phyloP scores from a whole-genome alignment of 2,888 invertebrate species.

The Limenitis arthemis region DNA sequence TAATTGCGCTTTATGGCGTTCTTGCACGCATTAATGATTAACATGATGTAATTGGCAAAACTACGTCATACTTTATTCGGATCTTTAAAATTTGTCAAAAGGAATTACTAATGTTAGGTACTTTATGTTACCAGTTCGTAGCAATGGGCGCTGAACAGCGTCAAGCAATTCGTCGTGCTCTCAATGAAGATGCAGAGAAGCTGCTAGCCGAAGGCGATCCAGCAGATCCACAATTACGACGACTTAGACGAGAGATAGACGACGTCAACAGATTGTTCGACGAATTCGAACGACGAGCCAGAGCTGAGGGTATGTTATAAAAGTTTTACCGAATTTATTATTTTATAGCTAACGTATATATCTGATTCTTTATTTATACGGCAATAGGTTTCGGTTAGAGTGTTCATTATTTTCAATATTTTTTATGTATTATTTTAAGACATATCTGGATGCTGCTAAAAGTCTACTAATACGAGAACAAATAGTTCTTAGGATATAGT shows the following conservation, averaged over 20 bases:
- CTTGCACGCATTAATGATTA: too few species aligned
- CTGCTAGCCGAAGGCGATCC: slow-evolving; percentile 96
- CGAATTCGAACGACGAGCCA: slow-evolving; percentile 90
- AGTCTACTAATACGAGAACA: too few species aligned
- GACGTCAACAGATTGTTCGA: slow-evolving; percentile 95
- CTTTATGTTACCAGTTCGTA: slow-evolving; percentile 76
- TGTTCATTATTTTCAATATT: too few species aligned
- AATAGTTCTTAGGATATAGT: too few species aligned
- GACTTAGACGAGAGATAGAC: slow-evolving; percentile 92
- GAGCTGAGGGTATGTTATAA: slow-evolving; percentile 81
- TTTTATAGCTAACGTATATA: too few species aligned
- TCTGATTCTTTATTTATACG: too few species aligned
- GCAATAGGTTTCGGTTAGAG: too few species aligned
- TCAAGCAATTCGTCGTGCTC: slow-evolving; percentile 92
- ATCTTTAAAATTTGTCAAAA: not conserved
- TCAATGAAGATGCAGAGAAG: slow-evolving; percentile 98
- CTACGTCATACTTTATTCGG: too few species aligned
- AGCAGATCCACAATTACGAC: slow-evolving; percentile 91
- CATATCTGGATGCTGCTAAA: too few species aligned
- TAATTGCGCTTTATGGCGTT: too few species aligned
- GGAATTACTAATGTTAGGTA: not conserved
- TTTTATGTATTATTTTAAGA: too few species aligned
- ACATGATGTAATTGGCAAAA: too few species aligned
- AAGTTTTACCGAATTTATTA: not conserved
- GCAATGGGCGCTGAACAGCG: slow-evolving; percentile 97